Percentiles rank a stretch among this genome's conserved stretches.
These are phyloP conservation scores for Epinotia demarniana DNA, from an alignment of 2,888 invertebrate genomes.

Conservation along the genomic window DNA sequence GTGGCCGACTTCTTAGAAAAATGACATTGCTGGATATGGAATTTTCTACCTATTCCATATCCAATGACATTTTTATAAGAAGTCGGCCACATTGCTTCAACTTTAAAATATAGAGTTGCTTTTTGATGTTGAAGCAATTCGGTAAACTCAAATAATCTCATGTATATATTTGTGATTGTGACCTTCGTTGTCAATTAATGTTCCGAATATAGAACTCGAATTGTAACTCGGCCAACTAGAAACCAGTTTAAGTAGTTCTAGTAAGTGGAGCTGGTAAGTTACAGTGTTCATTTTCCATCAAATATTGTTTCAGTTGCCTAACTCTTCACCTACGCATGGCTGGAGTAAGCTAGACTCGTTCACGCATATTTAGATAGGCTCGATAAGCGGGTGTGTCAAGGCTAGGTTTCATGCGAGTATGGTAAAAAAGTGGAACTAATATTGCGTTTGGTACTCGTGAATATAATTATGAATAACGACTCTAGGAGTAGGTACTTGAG, in stretches of 20 bases:
- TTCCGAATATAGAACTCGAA: background rate
- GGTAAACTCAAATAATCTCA: too few relatives aligned
- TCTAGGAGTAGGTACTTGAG: background rate
- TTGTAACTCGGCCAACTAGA: background rate
- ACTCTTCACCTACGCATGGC: slow-evolving; percentile 25
- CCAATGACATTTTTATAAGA: too few relatives aligned
- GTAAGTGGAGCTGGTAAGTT: background rate
- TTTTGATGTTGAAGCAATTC: too few relatives aligned
- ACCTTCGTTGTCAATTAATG: background rate
- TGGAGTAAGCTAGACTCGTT: slow-evolving; percentile 29
- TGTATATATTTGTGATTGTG: too few relatives aligned
- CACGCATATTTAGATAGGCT: slow-evolving; percentile 36
- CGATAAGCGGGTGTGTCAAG: slow-evolving; percentile 39
- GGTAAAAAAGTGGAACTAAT: background rate
- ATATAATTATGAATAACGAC: background rate
- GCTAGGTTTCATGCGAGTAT: slow-evolving; percentile 7
- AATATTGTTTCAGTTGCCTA: slow-evolving; percentile 21
- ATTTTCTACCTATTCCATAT: too few relatives aligned
- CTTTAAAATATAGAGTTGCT: too few relatives aligned
- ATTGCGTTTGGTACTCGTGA: background rate
- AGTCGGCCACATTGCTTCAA: too few relatives aligned
- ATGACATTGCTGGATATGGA: too few relatives aligned
- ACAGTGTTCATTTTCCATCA: slow-evolving; percentile 22
- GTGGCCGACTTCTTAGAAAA: too few relatives aligned
- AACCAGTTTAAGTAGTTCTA: background rate